These are phyloP conservation scores for Coronaproctus castanopsis DNA, from an alignment of 2,888 invertebrate genomes.

Conservation along the genomic window DNA sequence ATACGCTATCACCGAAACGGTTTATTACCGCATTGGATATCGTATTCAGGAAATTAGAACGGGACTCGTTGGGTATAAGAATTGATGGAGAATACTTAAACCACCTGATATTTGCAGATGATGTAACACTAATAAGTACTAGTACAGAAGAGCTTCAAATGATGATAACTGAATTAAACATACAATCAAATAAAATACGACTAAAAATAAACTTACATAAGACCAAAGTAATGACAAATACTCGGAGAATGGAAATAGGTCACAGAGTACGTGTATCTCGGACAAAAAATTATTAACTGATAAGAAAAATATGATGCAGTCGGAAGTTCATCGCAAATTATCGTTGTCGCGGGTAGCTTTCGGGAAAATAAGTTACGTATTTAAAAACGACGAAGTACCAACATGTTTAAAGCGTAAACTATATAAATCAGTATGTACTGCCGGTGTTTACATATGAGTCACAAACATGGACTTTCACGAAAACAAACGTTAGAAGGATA, in stretches of 20 bases:
- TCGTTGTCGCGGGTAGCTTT: not conserved
- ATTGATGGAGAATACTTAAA: too few species aligned
- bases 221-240: not conserved
- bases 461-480: not conserved
- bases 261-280: not conserved
- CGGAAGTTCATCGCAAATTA: not conserved
- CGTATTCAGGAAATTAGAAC: too few species aligned
- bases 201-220: not conserved
- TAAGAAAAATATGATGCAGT: not conserved
- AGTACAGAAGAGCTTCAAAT: not conserved
- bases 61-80: too few species aligned
- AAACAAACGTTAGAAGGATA: not conserved
- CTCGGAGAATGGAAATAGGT: not conserved
- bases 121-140: too few species aligned
- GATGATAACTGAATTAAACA: not conserved
- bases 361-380: not conserved
- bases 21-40: too few species aligned
- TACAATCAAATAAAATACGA: not conserved
- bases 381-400: not conserved
- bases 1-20: too few species aligned
- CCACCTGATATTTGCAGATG: too few species aligned
- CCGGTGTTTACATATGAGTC: not conserved
- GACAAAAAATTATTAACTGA: too few species aligned
- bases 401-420: not conserved
- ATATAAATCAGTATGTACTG: not conserved